phyloP scores from a whole-genome alignment of 2,797 vertebrate species.

The Poecilia wingei region DNA sequence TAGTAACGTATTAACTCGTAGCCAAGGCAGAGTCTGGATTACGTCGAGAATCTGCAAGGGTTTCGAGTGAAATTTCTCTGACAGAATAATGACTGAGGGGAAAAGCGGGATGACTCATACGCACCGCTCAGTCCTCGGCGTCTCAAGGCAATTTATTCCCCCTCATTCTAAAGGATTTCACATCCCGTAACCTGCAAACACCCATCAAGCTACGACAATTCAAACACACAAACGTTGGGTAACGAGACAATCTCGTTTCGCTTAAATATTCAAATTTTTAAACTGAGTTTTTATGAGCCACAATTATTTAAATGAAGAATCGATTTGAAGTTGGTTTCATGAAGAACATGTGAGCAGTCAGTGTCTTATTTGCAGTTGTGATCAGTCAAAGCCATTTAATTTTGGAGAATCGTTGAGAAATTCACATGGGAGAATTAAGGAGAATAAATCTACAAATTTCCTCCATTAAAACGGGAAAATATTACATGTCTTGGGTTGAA shows the following conservation, averaged over 20 bases:
- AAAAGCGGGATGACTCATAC: conserved; percentile 72
- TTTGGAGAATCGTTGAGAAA: not conserved
- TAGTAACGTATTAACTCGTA: conserved; percentile 60
- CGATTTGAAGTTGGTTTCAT: not conserved
- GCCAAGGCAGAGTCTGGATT: conserved; percentile 62
- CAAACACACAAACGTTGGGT: not conserved
- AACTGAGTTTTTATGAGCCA: not conserved
- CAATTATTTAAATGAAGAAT: not conserved
- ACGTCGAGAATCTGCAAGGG: conserved; percentile 41
- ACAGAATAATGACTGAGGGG: conserved; percentile 68
- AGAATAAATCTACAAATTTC: not conserved
- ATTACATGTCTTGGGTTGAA: not conserved
- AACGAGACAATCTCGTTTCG: not conserved
- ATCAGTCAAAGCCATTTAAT: not conserved
- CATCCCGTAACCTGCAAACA: not conserved
- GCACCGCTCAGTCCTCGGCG: conserved; percentile 63
- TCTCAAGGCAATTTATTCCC: conserved; percentile 54
- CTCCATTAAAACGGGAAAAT: not conserved
- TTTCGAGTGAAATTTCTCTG: conserved; percentile 64
- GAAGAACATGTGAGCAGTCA: not conserved
- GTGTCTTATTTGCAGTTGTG: not conserved
- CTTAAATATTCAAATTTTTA: not conserved
- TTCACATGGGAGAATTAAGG: not conserved
- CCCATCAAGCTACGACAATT: not conserved
- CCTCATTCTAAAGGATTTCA: conserved; percentile 44